Evolutionary conservation across 2,797 vertebrate species (phyloP).

Genomic region (Okamejei kenojei): DNA sequence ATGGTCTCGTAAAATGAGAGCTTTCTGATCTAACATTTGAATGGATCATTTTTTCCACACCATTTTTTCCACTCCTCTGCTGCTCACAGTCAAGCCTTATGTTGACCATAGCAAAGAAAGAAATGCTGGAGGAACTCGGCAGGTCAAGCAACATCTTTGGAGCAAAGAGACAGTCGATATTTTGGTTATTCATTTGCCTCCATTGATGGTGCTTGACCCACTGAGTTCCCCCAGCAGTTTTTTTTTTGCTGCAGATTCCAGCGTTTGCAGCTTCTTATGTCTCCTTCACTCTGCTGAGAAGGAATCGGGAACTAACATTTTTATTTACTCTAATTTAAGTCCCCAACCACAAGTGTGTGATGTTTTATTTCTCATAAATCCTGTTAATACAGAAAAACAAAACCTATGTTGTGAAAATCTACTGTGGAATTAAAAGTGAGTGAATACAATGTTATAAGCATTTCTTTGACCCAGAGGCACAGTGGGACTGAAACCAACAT

Average conservation of each 20-base stretch:
- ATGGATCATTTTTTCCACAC: background rate
- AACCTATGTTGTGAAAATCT: background rate
- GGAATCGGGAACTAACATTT: background rate
- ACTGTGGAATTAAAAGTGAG: background rate
- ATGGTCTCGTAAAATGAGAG: background rate
- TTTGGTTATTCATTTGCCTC: too few species aligned
- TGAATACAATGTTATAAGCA: background rate
- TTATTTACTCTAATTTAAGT: background rate
- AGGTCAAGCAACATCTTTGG: too few species aligned
- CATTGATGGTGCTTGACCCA: too few species aligned
- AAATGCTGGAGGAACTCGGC: too few species aligned
- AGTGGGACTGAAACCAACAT: background rate
- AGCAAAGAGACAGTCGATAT: too few species aligned
- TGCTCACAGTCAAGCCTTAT: background rate
- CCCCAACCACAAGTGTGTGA: background rate
- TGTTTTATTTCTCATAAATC: background rate
- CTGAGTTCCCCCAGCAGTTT: too few species aligned
- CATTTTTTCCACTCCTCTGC: background rate
- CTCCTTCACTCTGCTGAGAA: background rate
- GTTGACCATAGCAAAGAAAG: too few species aligned
- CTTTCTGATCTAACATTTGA: background rate
- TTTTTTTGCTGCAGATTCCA: too few species aligned
- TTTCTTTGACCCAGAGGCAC: background rate
- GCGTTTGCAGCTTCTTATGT: too few species aligned
- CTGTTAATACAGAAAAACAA: background rate